A percentile compares a stretch with the other conserved stretches of the same genome.
Conservation (phyloP, 2,113 vertebrate species). For the Rhinichthys klamathensis region DNA sequence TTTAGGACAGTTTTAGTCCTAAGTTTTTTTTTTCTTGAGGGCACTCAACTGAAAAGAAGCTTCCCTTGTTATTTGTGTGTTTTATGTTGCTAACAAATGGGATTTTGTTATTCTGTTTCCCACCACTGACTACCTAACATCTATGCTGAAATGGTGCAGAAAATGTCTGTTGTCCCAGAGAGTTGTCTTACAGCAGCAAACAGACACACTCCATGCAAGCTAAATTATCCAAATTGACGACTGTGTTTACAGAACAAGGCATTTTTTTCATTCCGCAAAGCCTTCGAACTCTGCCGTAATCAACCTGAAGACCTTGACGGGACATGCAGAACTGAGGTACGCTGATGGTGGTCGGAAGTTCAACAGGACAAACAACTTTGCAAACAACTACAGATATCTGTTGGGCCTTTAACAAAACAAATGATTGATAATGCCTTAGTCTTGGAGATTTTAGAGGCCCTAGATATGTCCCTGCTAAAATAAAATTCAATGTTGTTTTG, state of each 20-base stretch:
- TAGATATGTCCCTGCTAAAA: neutral
- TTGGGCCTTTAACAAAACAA: neutral
- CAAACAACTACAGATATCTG: neutral
- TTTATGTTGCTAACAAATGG: neutral
- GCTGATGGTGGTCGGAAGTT: neutral
- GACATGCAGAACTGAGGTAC: neutral
- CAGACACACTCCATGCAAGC: neutral
- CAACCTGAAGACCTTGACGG: neutral
- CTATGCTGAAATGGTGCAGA: neutral
- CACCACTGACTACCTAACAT: neutral
- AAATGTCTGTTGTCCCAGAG: neutral
- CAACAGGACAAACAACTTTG: neutral
- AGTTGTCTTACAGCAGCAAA: neutral
- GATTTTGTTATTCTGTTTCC: slow-evolving; percentile 8
- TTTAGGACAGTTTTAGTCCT: neutral
- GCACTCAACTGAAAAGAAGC: neutral
- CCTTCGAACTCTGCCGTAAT: neutral
- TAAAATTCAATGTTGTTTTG: neutral
- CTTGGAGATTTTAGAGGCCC: neutral
- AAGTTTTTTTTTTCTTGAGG: neutral
- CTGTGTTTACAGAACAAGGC: neutral
- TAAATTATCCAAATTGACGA: neutral
- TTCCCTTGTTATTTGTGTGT: neutral
- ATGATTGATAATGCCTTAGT: neutral
- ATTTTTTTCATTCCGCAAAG: neutral